These are phyloP conservation scores for Athene noctua DNA, from an alignment of 2,113 vertebrate genomes.

Conservation along the genomic window DNA sequence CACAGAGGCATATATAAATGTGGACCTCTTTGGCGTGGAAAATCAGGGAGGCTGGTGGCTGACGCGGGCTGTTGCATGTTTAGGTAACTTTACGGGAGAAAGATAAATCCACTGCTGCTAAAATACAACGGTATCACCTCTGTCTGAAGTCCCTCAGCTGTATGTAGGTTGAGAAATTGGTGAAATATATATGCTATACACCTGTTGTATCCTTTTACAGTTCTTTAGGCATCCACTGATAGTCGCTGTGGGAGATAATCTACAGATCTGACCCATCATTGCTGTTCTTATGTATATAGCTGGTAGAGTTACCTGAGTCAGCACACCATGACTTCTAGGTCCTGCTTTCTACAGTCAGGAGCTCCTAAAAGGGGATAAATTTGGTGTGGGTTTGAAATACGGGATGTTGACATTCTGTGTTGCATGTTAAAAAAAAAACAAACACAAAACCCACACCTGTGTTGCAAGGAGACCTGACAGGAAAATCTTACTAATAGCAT, in stretches of 20 bases:
- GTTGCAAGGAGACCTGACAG: neutral
- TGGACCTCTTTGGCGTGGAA: neutral
- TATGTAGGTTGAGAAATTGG: neutral
- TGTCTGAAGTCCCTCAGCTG: neutral
- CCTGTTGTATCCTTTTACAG: neutral
- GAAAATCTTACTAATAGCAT: neutral
- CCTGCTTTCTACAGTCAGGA: neutral
- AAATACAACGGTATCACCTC: neutral
- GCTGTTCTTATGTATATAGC: neutral
- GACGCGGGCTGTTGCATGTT: neutral
- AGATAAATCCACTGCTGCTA: neutral
- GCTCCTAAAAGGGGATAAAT: neutral
- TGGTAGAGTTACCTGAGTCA: neutral
- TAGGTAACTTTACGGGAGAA: neutral
- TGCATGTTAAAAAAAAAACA: neutral
- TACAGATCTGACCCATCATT: neutral
- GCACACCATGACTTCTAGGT: neutral
- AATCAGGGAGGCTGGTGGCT: neutral
- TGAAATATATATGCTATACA: neutral
- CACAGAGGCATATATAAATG: neutral
- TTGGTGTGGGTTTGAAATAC: neutral
- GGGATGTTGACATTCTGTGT: neutral
- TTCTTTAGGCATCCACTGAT: neutral
- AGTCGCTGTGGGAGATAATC: neutral
- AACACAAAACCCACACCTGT: neutral